Evolutionary conservation across 2,113 vertebrate genomes (phyloP), one percentile per base, ranked within the genome.

Genomic region (Oxyruncus cristatus): DNA sequence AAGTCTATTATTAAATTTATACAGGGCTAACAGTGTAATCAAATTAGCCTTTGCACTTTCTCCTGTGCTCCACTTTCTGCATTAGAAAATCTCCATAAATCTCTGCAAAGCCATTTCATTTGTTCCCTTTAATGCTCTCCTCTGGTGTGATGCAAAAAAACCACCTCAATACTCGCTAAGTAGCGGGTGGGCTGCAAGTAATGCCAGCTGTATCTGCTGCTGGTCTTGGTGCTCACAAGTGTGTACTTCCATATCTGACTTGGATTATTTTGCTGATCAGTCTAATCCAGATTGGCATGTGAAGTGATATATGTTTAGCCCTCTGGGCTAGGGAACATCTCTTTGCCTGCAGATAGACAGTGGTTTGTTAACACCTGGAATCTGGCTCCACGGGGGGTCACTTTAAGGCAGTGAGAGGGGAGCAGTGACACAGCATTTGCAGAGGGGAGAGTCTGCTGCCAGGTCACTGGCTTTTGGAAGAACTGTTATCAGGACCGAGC

Each of bases 1-100:
- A 47, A 96, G 73, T 94, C 76, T 49, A 78, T 96, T 96, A 96
- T 93, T 97, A 96, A 94, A 95, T 96, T 96, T 93, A 79, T 89
- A 85, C 86, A 89, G 93, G 90, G 44, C 93, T 95, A 97, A 92
- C 80, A 84, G 78, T 87, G 89, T 97, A 97, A 97, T 95, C 94
- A 95, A 95, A 97, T 97, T 96, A 96, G 92, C 95, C 92, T 96
- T 92, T 96, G 95, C 93, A 94, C 95, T 93, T 88, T 95, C 93
- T 96, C 88, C 88, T 49, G n/a, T 77, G 92, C 68, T 94, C 75
- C 52, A 77, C 85, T 94, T 95, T 96, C 85, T 92, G 70, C 88
- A 78, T 91, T 93, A 94, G 59, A 92, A 92, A 94, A 88, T 89
- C 80, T 88, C 92, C 66, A 96, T 95, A 96, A 95, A 96, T 93